These are phyloP conservation scores for Coenobita brevimanus DNA, from an alignment of 1,140 invertebrate genomes.

Conservation along the genomic window DNA sequence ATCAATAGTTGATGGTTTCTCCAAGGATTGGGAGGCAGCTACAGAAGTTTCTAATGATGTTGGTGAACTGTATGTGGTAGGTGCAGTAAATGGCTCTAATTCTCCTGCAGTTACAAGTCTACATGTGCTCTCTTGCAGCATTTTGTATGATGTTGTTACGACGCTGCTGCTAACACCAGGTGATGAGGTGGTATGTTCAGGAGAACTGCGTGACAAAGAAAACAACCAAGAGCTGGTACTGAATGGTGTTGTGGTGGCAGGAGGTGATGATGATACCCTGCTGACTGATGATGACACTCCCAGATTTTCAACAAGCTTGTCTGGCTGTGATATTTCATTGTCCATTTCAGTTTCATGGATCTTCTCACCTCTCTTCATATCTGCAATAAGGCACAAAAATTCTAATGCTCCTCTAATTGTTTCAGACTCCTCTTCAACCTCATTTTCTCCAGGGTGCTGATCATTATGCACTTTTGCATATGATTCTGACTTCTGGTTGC, in stretches of 20 bases:
- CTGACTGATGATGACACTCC: not conserved
- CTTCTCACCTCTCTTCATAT: too few relatives aligned
- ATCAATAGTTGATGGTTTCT: not conserved
- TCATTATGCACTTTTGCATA: too few relatives aligned
- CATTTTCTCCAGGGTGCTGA: too few relatives aligned
- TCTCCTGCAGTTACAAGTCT: too few relatives aligned
- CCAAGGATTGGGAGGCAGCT: too few relatives aligned
- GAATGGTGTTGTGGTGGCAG: not conserved
- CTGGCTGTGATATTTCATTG: not conserved
- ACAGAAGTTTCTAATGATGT: too few relatives aligned
- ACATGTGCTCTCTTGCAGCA: not conserved
- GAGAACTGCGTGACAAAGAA: constrained; percentile 6
- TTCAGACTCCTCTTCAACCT: too few relatives aligned
- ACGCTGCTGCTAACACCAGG: not conserved
- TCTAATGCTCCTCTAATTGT: too few relatives aligned
- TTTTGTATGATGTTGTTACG: not conserved
- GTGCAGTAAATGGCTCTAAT: too few relatives aligned
- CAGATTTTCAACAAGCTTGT: not conserved
- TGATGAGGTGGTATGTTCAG: not conserved
- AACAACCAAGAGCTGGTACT: constrained; percentile 40
- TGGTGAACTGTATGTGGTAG: too few relatives aligned
- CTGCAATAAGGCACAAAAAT: too few relatives aligned
- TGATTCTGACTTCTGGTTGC: too few relatives aligned
- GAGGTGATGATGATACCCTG: not conserved
- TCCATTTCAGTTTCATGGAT: not conserved